Evolutionary conservation across 2,888 invertebrate genomes (phyloP).

Genomic region (Mycalesis mineus): DNA sequence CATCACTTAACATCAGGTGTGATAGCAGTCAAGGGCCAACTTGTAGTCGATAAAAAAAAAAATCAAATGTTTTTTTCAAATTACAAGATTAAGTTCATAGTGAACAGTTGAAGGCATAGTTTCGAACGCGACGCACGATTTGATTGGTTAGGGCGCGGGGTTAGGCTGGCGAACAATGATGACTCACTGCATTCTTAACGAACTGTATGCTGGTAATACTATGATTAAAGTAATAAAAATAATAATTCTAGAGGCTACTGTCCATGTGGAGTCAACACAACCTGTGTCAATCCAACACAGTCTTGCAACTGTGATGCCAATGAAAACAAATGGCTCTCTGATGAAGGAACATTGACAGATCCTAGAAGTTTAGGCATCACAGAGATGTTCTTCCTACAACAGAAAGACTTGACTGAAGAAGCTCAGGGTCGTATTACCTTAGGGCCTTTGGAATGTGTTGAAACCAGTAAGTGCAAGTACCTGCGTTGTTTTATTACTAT

Average conservation of each 20-base stretch:
- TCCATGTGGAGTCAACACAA: conserved; percentile 86
- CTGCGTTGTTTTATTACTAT: neutral
- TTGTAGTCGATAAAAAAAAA: too few species aligned
- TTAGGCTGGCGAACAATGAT: too few species aligned
- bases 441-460: conserved; percentile 94
- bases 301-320: conserved; percentile 95
- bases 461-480: conserved; percentile 88
- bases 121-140: too few species aligned
- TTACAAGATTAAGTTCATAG: too few species aligned
- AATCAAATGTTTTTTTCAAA: too few species aligned
- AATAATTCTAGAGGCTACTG: conserved; percentile 80
- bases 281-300: conserved; percentile 88
- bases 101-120: too few species aligned
- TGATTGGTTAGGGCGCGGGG: too few species aligned
- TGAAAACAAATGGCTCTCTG: conserved; percentile 91
- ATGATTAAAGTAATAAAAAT: too few species aligned
- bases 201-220: too few species aligned
- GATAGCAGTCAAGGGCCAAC: too few species aligned
- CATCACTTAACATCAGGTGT: too few species aligned
- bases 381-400: conserved; percentile 93
- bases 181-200: too few species aligned
- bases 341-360: conserved; percentile 90
- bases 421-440: conserved; percentile 92
- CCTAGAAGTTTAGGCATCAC: conserved; percentile 92
- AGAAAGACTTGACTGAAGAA: conserved; percentile 87